A percentile compares a stretch with the other conserved stretches of the same genome.
These are phyloP conservation scores for Pseudopleuronectes americanus DNA, from an alignment of 2,797 vertebrate species.

Conservation along the genomic window DNA sequence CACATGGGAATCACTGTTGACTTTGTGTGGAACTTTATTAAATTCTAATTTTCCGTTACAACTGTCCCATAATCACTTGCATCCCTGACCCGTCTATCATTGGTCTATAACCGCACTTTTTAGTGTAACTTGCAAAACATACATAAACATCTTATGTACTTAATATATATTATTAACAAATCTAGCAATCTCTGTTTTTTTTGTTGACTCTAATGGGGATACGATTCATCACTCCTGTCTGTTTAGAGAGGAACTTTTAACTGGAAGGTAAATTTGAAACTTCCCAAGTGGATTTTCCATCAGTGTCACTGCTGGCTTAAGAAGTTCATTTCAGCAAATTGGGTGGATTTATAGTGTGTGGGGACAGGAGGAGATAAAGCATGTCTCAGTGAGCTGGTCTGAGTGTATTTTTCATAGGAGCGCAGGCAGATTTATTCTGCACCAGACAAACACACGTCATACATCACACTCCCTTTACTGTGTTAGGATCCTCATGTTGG, in stretches of 20 bases:
- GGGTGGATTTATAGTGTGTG: not conserved
- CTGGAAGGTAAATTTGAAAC: slow-evolving; percentile 6
- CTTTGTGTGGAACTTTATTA: no score
- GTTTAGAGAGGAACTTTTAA: slow-evolving; percentile 12
- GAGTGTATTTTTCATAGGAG: not conserved
- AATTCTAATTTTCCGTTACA: no score
- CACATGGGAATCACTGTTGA: no score
- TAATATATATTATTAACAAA: no score
- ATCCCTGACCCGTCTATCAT: no score
- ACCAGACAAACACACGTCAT: not conserved
- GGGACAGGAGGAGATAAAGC: not conserved
- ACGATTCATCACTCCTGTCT: slow-evolving; percentile 4
- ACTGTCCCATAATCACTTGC: no score
- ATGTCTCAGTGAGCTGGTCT: not conserved
- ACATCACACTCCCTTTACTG: not conserved
- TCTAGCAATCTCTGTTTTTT: no score
- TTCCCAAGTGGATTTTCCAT: slow-evolving; percentile 11
- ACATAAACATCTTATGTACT: no score
- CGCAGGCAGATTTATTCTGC: not conserved
- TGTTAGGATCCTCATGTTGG: not conserved
- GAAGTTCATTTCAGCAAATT: not conserved
- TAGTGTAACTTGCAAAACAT: no score
- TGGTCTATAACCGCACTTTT: no score
- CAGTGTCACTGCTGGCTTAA: not conserved
- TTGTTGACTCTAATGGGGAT: not conserved